A percentile compares a stretch with the other conserved stretches of the same genome.
phyloP scores from a whole-genome alignment of 2,797 vertebrate species.

The Gymnothorax javanicus region DNA sequence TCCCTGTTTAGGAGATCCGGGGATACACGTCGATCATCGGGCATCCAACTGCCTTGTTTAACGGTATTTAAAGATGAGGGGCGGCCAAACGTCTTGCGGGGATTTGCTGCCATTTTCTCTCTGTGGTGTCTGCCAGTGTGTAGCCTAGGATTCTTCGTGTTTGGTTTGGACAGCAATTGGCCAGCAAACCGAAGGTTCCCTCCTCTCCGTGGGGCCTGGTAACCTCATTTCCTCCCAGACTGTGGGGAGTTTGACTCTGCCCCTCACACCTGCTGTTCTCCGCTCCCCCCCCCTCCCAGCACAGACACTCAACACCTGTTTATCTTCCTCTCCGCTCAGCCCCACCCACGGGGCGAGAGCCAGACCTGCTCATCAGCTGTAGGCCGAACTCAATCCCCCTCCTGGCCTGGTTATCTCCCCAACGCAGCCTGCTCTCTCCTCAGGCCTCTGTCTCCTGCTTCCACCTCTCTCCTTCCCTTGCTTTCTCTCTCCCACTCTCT shows the following conservation, averaged over 20 bases:
- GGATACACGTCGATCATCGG: no score
- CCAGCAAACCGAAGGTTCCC: neutral
- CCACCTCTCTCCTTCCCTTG: no score
- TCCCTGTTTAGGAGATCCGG: no score
- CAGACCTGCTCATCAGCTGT: constrained; percentile 14
- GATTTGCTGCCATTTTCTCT: neutral
- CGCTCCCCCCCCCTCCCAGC: neutral
- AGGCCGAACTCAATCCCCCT: constrained; percentile 17
- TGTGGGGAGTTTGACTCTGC: neutral
- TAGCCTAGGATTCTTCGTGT: neutral
- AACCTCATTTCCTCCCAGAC: neutral
- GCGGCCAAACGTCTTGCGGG: neutral
- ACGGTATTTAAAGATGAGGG: no score
- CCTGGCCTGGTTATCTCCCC: constrained; percentile 30
- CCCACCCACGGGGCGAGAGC: neutral
- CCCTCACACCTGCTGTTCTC: neutral
- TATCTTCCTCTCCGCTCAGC: neutral
- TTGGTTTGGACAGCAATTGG: neutral
- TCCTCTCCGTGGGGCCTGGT: neutral
- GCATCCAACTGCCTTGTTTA: no score
- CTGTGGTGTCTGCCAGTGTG: neutral
- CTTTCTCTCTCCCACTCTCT: neutral
- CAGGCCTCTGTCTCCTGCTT: neutral
- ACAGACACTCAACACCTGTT: neutral
- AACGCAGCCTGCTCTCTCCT: constrained; percentile 22